Percentiles rank a stretch among this genome's conserved stretches.
These are phyloP conservation scores for Pseudois nayaur DNA, from an alignment of 2,113 vertebrate genomes.

Conservation along the genomic window DNA sequence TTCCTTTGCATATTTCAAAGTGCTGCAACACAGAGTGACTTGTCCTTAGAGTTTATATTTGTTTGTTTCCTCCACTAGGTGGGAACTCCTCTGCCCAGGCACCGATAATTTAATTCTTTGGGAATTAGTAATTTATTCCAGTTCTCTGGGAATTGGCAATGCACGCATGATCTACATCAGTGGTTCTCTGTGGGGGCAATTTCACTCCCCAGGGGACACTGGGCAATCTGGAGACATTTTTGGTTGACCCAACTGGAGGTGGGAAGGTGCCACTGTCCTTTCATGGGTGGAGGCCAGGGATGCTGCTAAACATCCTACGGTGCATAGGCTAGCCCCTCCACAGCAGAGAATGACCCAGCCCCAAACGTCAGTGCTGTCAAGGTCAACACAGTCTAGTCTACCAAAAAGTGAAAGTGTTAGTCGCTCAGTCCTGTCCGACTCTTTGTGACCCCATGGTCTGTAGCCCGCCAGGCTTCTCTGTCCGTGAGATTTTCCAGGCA, in stretches of 20 bases:
- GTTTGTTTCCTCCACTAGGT: background rate
- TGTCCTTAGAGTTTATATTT: background rate
- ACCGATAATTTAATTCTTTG: background rate
- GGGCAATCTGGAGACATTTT: background rate
- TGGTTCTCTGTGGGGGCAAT: background rate
- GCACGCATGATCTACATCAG: background rate
- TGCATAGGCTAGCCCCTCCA: background rate
- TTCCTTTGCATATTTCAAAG: background rate
- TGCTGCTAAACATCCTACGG: background rate
- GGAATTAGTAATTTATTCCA: background rate
- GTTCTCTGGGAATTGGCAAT: background rate
- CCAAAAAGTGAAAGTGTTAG: background rate
- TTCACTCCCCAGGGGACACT: background rate
- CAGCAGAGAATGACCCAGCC: background rate
- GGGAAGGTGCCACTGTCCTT: background rate
- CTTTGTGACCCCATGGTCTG: background rate
- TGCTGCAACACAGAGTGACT: background rate
- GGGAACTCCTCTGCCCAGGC: background rate
- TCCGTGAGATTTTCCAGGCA: background rate
- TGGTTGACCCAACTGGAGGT: background rate
- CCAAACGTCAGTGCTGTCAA: background rate
- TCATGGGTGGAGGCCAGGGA: background rate
- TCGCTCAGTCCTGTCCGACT: background rate
- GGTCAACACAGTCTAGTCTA: background rate
- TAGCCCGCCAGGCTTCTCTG: background rate